Evolutionary conservation across 2,113 vertebrate genomes (phyloP), one percentile per base, ranked within the genome.

Genomic region (Menidia beryllina): DNA sequence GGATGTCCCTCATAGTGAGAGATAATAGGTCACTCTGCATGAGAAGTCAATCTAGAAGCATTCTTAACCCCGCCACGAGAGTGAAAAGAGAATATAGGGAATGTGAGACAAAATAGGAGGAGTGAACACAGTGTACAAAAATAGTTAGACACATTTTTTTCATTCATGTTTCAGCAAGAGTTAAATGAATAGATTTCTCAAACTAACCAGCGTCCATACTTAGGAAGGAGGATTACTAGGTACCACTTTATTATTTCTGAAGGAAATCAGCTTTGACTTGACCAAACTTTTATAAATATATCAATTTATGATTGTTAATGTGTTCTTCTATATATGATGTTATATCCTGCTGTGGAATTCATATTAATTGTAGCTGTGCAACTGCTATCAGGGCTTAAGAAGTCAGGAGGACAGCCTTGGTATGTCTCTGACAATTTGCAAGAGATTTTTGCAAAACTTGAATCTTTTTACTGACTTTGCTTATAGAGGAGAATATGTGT

Each of bases 21-120:
- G 94, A 95, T 95, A 96, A 95, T 93, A 87, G 94, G 67, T 89
- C 88, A 79, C 88, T 93, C 77, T 79, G 69, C 84, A 82, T 86
- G 92, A 89, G 77, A 86, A 85, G 85, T 91, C 90, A 89, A 76
- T 89, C 85, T 92, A 92, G 93, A 93, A 94, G 89, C 92, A 94
- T 96, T 95, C 93, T 94, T 94, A 90, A 93, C 91, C 89, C 79
- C 64, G 66, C 64, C 84, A 69, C 89, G 78, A 86, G 75, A 85
- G 75, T 88, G 86, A 86, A 77, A 77, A 90, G 91, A 92, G 86
- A 93, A 90, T 70, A 87, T 80, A 91, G 74, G 81, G 79, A 86
- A 80, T 80, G 75, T 61, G 48, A 74, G 65, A 68, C 61, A 81
- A 52, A 72, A 75, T 11, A 47, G 7, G 7, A 45, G 41, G 45